Conservation (phyloP, 2,113 vertebrate genomes). For the Cariama cristata region DNA sequence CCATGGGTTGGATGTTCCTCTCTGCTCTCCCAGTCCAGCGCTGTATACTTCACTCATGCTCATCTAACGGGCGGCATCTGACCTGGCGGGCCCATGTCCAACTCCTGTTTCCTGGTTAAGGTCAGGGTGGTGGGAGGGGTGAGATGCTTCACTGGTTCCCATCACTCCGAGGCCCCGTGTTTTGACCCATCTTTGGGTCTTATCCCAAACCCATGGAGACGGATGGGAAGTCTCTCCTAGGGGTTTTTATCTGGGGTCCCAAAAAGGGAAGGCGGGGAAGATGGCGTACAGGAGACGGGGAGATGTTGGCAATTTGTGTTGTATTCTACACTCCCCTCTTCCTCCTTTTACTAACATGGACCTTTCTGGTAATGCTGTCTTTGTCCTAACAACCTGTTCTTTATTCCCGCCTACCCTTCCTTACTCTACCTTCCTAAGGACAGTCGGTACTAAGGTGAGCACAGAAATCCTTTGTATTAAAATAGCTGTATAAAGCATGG, state of each 20-base stretch:
- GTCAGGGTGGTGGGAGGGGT: neutral
- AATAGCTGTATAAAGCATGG: neutral
- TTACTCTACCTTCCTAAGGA: constrained; percentile 88
- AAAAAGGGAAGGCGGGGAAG: neutral
- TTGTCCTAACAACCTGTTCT: constrained; percentile 82
- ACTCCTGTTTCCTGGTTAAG: neutral
- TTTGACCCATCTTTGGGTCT: neutral
- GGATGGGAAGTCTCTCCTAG: neutral
- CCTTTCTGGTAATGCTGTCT: constrained; percentile 32
- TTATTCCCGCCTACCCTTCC: constrained; percentile 80
- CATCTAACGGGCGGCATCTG: fast-evolving
- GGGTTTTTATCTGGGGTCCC: neutral
- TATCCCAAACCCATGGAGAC: neutral
- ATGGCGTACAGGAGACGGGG: neutral
- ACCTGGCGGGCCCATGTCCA: neutral
- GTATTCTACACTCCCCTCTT: constrained; percentile 19
- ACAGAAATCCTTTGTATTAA: constrained; percentile 50
- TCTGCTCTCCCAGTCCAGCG: fast-evolving
- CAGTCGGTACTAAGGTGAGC: constrained; percentile 97
- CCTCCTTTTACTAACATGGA: constrained; percentile 30
- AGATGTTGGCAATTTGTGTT: neutral
- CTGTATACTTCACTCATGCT: neutral
- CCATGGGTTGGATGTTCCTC: neutral
- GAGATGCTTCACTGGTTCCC: neutral
- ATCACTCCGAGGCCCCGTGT: neutral